These are phyloP conservation scores for Caenorhabditis angaria DNA, from an alignment of 2,888 invertebrate species.

Conservation along the genomic window DNA sequence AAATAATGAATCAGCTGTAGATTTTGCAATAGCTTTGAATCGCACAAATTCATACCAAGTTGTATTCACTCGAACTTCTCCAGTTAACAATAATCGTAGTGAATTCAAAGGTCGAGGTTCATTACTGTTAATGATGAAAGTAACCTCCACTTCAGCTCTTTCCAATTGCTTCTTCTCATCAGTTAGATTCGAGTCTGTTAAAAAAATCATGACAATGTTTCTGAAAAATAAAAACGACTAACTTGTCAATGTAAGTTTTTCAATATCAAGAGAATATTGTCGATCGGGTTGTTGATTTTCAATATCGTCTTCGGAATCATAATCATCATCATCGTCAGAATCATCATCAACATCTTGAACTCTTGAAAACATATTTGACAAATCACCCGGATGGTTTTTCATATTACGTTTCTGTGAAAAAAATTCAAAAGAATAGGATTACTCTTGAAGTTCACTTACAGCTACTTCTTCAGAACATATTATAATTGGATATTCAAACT, in stretches of 20 bases:
- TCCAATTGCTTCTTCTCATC: slow-evolving; percentile 31
- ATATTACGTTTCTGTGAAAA: slow-evolving; percentile 31
- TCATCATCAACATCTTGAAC: slow-evolving; percentile 56
- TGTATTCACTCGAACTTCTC: slow-evolving; percentile 52
- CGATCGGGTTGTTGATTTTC: slow-evolving; percentile 16
- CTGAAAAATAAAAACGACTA: background rate
- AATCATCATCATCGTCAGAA: slow-evolving; percentile 60
- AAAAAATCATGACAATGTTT: background rate
- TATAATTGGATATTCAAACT: slow-evolving; percentile 50
- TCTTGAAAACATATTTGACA: slow-evolving; percentile 30
- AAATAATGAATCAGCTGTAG: slow-evolving; percentile 31
- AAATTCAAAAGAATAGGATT: slow-evolving; percentile 11
- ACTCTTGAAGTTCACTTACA: slow-evolving; percentile 15
- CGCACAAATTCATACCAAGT: slow-evolving; percentile 64
- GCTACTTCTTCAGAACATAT: slow-evolving; percentile 49
- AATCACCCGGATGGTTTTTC: background rate
- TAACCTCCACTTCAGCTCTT: slow-evolving; percentile 48
- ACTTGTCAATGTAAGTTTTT: slow-evolving; percentile 39
- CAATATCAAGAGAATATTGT: slow-evolving; percentile 52
- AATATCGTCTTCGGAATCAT: slow-evolving; percentile 54
- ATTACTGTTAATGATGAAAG: slow-evolving; percentile 48
- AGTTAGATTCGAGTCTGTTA: slow-evolving; percentile 7
- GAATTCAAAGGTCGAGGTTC: slow-evolving; percentile 41
- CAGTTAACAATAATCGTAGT: slow-evolving; percentile 50
- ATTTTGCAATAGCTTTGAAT: slow-evolving; percentile 57